These are phyloP conservation scores for Drosophila vallismaia DNA, from an alignment of 2,888 invertebrate species.

Conservation along the genomic window DNA sequence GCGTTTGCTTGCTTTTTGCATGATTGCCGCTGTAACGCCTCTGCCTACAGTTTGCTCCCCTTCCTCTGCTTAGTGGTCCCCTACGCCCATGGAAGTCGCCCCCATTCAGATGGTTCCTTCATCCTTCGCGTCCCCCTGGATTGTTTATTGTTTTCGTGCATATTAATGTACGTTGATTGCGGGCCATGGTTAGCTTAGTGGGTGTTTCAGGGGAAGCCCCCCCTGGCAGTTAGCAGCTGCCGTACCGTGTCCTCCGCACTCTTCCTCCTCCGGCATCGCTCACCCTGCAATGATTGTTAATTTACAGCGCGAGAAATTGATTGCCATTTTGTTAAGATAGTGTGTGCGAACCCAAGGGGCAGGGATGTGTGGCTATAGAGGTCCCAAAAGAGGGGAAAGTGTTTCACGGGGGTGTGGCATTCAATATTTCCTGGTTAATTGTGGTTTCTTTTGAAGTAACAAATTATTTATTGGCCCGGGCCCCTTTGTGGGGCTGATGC, in stretches of 20 bases:
- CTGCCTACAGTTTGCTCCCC: conserved; percentile 22
- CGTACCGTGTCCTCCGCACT: conserved; percentile 51
- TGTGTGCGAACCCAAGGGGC: conserved; percentile 29
- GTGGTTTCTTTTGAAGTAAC: conserved; percentile 46
- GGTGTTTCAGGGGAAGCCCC: conserved; percentile 9
- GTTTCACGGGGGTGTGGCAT: conserved; percentile 54
- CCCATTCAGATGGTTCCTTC: conserved; percentile 31
- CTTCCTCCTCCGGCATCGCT: background rate
- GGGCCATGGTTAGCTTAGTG: conserved; percentile 56
- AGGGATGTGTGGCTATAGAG: conserved; percentile 5
- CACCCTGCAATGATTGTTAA: conserved; percentile 66
- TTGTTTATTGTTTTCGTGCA: conserved; percentile 81
- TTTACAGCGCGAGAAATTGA: conserved; percentile 81
- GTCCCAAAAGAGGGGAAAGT: conserved; percentile 25
- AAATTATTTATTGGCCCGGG: conserved; percentile 42
- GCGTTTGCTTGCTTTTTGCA: conserved; percentile 56
- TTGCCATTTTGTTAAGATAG: conserved; percentile 62
- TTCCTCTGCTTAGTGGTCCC: background rate
- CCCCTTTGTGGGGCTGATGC: background rate
- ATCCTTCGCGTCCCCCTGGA: conserved; percentile 30
- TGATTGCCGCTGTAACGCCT: conserved; percentile 51
- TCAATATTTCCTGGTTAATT: conserved; percentile 63
- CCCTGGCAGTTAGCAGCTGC: conserved; percentile 70
- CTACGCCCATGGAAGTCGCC: conserved; percentile 10
- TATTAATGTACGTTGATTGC: conserved; percentile 81